Evolutionary conservation across 2,797 vertebrate species (phyloP).

Genomic region (Pelobates cultripes): DNA sequence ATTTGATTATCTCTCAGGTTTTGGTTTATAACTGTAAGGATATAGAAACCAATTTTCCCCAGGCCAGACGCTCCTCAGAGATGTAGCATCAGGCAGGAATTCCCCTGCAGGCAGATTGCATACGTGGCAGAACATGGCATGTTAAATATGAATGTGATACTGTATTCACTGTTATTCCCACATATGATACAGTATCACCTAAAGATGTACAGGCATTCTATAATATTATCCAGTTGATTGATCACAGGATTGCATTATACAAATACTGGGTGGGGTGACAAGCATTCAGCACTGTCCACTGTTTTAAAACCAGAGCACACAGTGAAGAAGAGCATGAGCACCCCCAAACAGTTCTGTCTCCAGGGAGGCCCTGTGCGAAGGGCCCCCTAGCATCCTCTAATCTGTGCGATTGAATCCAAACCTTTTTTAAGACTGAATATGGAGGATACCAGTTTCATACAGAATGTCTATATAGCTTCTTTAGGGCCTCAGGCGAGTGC

Average conservation of each 20-base stretch:
- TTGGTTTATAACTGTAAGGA: neutral
- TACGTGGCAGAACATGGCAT: slow-evolving; percentile 27
- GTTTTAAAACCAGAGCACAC: too few species aligned
- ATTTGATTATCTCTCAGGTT: neutral
- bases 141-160: slow-evolving; percentile 28
- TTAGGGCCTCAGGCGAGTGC: too few species aligned
- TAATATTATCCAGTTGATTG: neutral
- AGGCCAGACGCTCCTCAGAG: slow-evolving; percentile 42
- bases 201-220: neutral
- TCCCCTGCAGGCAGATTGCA: slow-evolving; percentile 15
- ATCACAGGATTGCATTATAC: neutral
- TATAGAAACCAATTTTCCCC: slow-evolving; percentile 1
- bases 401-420: too few species aligned
- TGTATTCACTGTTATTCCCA: slow-evolving; percentile 28
- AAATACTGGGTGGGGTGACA: too few species aligned
- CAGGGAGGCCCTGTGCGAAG: too few species aligned
- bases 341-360: too few species aligned
- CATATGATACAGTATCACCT: neutral
- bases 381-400: too few species aligned
- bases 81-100: slow-evolving; percentile 15
- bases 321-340: too few species aligned
- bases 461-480: too few species aligned
- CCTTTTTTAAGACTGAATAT: too few species aligned
- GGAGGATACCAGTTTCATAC: too few species aligned
- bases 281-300: too few species aligned